Evolutionary conservation across 92 coral and sea anemone genomes (phyloP), one percentile per base, ranked within the genome.

Genomic region (Parazoanthus swiftii): DNA sequence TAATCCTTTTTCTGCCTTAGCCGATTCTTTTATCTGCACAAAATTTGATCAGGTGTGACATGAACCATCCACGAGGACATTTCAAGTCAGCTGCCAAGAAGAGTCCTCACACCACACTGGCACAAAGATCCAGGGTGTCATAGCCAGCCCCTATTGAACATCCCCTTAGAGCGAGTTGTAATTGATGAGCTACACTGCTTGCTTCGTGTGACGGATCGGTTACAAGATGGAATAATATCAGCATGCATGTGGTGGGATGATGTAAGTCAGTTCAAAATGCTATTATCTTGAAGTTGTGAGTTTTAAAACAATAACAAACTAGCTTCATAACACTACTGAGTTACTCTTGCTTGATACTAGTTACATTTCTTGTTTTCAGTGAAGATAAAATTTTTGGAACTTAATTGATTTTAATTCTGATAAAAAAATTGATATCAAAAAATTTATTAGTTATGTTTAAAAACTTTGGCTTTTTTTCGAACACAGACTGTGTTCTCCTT

Each of bases 151-250:
- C 29, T 76, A 51, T 26, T 76, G 2, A 76, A 76, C 23, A 76
- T 76, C 20, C 56, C 56, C 14, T 54, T 76, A 1, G 51, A 76
- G 29, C 56, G 39, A 38, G 51, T 75, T 4, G 79, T 74, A 15
- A 74, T 75, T 76, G 80, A 39, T 43, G 80, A 76, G 80, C 21
- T 43, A 20, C 80, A 76, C 80, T 76, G 80, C 29, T 8, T 76
- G 80, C 80, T 76, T 29, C 18, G 56, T 6, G 10, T 76, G 26
- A 43, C 80, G 14, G 58, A 76, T 15, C 56, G 80, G 5, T 54
- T 76, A 10, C 80, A 76, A 76, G 80, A 76, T 15, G 80, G 80
- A 3, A 37, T 76, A 37, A 38, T 76, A 39, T 76, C 80, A 76
- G 80, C 80, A 37, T 76, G 26, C 26, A 39, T 15, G 54, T 76